These are phyloP conservation scores for Temnopleurus reevesii DNA, from an alignment of 53 echinoderm and acorn worm genomes.

Conservation along the genomic window DNA sequence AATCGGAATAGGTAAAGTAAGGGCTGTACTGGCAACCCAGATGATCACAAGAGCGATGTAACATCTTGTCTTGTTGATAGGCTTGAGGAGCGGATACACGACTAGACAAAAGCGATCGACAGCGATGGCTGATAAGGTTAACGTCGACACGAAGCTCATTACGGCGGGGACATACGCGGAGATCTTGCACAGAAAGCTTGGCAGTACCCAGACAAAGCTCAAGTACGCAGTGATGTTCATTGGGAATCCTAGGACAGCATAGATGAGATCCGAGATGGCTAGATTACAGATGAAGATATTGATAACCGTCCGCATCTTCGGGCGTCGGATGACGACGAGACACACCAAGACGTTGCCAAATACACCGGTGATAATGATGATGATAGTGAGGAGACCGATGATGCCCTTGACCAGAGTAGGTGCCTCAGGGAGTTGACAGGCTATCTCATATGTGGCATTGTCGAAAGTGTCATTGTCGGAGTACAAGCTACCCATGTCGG, in stretches of 20 bases:
- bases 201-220: slow-evolving; percentile 67
- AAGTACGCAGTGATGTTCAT: slow-evolving; percentile 63
- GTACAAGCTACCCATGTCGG: not conserved
- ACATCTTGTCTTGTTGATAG: slow-evolving; percentile 75
- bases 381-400: slow-evolving; percentile 28
- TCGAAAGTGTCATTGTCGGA: not conserved
- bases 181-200: slow-evolving; percentile 65
- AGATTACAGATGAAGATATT: slow-evolving; percentile 91
- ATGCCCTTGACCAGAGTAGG: not conserved
- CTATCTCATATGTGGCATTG: not conserved
- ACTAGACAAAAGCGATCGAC: slow-evolving; percentile 95
- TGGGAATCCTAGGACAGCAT: slow-evolving; percentile 76
- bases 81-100: slow-evolving; percentile 86
- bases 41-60: slow-evolving; percentile 71
- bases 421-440: not conserved
- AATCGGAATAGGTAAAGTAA: slow-evolving; percentile 74
- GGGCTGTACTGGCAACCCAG: slow-evolving; percentile 70
- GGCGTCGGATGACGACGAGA: slow-evolving; percentile 75
- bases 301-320: slow-evolving; percentile 93
- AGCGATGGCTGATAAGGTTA: slow-evolving; percentile 85
- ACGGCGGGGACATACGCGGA: slow-evolving; percentile 70
- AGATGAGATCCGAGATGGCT: slow-evolving; percentile 77
- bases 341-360: slow-evolving; percentile 80
- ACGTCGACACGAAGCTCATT: slow-evolving; percentile 78
- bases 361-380: slow-evolving; percentile 63